Base-by-base conservation (phyloP, 2,888 invertebrate genomes). In the Heliconius hortense region DNA sequence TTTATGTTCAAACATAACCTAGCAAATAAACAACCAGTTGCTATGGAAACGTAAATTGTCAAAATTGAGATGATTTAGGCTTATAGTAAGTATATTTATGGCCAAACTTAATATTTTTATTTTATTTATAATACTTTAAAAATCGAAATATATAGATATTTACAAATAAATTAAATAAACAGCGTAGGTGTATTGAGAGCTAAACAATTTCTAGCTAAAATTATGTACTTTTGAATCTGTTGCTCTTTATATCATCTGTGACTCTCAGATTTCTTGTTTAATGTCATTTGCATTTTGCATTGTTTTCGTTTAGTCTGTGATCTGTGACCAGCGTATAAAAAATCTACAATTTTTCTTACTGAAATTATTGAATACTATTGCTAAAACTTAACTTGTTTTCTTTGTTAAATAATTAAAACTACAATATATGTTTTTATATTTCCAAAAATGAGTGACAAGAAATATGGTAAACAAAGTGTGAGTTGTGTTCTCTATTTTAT, bases 401-500 rank as follows among this genome's bases (percentile, higher is more conserved):
- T 26, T 13, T 13, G 13, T 24, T 11, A 66, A 39, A 35, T 64
- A 66, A n/a, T 66, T 24, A 2, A 10, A 48, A 21, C 2, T 48
- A 48, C 48, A 48, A 8, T 64, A 21, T 53, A 1, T 7, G 0
- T 21, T 53, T 35, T 60, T 11, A n/a, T 59, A 35, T 39, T 39
- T 43, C 69, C 21, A 81, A 82, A 67, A 67, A 94, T 94, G 93
- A 84, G 91, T 78, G 92, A 93, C 68, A 91, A 90, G 80, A 92
- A 91, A 82, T 88, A 88, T 78, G 31, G 69, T 28, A 94, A 89
- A 76, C 89, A 92, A 82, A 93, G 93, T 78, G 93, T 93, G 86
- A 86, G 91, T 88, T 80, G 31, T 63, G 56, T 56, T 56, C 48
- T 48, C 48, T 21, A 56, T 53, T 53, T 53, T 21, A 21, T 53